Base-by-base conservation (phyloP, 2,888 invertebrate species). In the Loripinus fragilis region DNA sequence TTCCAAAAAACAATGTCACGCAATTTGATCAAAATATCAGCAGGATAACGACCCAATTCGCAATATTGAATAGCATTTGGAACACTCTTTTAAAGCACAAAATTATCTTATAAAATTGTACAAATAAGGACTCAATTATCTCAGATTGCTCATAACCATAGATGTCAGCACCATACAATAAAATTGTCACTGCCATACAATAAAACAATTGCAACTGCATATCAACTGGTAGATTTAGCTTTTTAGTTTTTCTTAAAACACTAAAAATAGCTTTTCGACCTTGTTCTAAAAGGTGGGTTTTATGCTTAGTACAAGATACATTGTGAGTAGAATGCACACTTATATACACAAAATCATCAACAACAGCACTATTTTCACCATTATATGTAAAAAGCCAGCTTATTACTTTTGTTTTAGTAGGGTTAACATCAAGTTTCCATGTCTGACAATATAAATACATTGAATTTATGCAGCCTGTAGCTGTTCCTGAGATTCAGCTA, bases 281-380 rank as follows among this genome's bases (percentile, higher is more conserved):
- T 23, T 66, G 66, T 23, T 66, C 66, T 42, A 66, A 42, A 25
- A 66, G 42, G 7, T 42, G 28, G 7, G 2, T 5, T 66, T 38
- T 66, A 42, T 38, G 38, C n/a, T 38, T 66, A 41, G 25, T 7
- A 41, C 38, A 66, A 41, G 41, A 25, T 23, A 2, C 66, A 66
- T 66, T 66, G 20, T 66, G 42, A 42, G 38, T 42, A 41, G 41
- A 66, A 23, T 10, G 7, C 2, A 41, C 66, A n/a, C 66, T 41
- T 25, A 66, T 41, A 42, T 66, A 66, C 20, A 42, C 38, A 66
- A 66, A 66, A 25, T 66, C 41, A 66, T 66, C 66, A 38, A 42
- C 66, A 38, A 66, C 42, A 42, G 23, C 41, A 42, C 38, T 25
- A 41, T 42, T 25, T 42, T 66, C 41, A 25, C 66, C 17, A 25